Percentiles rank a stretch among this genome's conserved stretches.
These are phyloP conservation scores for Probaryconus sp. DNA, from an alignment of 1,140 invertebrate species.

Conservation along the genomic window DNA sequence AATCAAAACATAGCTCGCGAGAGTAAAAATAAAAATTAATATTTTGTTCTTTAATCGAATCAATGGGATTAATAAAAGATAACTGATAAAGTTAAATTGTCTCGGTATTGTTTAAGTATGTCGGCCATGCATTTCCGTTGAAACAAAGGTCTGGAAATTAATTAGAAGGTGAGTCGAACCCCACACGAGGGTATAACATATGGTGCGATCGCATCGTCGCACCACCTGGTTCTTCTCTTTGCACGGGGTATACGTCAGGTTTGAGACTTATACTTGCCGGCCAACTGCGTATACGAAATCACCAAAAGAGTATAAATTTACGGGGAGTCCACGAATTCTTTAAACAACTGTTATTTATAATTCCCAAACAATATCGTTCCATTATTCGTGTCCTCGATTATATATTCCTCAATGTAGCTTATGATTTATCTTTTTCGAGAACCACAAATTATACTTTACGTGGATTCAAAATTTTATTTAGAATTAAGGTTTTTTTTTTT, in stretches of 20 bases:
- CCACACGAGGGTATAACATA: constrained; percentile 74
- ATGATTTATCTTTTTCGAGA: too few species aligned
- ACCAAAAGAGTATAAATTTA: constrained; percentile 32
- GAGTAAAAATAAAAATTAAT: background rate
- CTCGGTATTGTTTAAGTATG: constrained; percentile 47
- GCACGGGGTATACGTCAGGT: constrained; percentile 50
- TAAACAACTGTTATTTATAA: constrained; percentile 7
- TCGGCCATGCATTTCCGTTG: constrained; percentile 65
- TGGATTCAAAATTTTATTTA: too few species aligned
- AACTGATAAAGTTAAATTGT: constrained; percentile 33
- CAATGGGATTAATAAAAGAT: constrained; percentile 24
- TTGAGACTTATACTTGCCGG: constrained; percentile 48
- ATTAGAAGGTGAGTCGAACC: constrained; percentile 72
- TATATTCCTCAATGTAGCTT: too few species aligned
- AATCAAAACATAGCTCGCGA: too few species aligned
- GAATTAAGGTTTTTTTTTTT: too few species aligned
- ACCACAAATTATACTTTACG: too few species aligned
- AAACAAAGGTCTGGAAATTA: constrained; percentile 77
- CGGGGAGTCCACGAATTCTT: constrained; percentile 21
- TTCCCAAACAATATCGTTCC: constrained; percentile 9
- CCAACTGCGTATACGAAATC: constrained; percentile 54
- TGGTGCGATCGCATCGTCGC: constrained; percentile 75
- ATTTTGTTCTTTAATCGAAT: constrained; percentile 2
- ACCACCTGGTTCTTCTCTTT: constrained; percentile 73
- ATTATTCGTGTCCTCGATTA: too few species aligned